A percentile compares a stretch with the other conserved stretches of the same genome.
Evolutionary conservation across 1,140 invertebrate species (phyloP).

Genomic region (Listronotus oregonensis): DNA sequence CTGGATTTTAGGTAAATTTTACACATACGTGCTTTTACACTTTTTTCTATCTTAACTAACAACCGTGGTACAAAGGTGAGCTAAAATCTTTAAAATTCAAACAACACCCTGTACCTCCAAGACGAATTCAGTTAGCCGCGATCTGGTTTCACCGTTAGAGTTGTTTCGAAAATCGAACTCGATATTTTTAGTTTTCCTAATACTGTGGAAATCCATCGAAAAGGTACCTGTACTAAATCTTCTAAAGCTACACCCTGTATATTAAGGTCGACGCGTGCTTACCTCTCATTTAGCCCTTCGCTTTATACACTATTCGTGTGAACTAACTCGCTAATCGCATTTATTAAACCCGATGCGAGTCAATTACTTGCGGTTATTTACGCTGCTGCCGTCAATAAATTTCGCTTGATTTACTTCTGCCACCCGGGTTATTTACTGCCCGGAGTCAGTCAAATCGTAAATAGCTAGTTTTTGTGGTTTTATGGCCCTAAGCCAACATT

Average conservation of each 20-base stretch:
- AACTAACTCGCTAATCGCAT: constrained; percentile 45
- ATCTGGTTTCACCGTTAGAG: too few species aligned
- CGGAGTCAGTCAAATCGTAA: constrained; percentile 30
- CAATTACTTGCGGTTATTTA: constrained; percentile 43
- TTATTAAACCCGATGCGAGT: constrained; percentile 46
- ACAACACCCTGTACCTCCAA: too few species aligned
- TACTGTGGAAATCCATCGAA: too few species aligned
- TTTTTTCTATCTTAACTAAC: too few species aligned
- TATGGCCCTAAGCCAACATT: constrained; percentile 15
- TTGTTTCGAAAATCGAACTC: too few species aligned
- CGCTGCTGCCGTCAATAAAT: constrained; percentile 32
- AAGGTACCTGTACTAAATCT: too few species aligned
- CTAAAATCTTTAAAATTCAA: too few species aligned
- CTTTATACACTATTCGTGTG: constrained; percentile 40
- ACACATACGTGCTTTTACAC: too few species aligned
- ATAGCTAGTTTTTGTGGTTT: constrained; percentile 25
- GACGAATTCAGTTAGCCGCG: too few species aligned
- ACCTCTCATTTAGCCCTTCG: constrained; percentile 33
- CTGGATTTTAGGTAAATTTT: too few species aligned
- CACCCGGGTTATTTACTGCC: constrained; percentile 31
- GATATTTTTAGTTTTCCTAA: too few species aligned
- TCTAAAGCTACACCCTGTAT: neutral
- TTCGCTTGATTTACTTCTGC: constrained; percentile 35
- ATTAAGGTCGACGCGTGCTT: constrained; percentile 18
- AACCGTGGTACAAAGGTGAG: too few species aligned